Percentiles rank a stretch among this genome's conserved stretches.
Conservation (phyloP, 1,140 invertebrate species). For the Pseudachorutes palmiensis region DNA sequence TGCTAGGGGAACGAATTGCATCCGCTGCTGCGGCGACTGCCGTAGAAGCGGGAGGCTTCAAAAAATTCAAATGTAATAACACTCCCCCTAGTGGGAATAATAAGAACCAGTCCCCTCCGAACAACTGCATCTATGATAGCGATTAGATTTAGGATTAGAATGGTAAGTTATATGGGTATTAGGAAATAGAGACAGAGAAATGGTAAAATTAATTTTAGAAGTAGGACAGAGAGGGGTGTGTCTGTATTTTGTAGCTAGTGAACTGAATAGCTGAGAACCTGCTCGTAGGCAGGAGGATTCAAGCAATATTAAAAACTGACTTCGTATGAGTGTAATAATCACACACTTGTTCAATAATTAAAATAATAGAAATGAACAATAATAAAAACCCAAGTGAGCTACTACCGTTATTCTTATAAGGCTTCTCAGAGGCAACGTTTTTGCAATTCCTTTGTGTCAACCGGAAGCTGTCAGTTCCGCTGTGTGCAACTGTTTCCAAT, state of each 20-base stretch:
- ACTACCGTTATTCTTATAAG: too few relatives aligned
- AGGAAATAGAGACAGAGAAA: too few relatives aligned
- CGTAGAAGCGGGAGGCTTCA: neutral
- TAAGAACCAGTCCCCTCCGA: neutral
- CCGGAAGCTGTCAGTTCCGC: too few relatives aligned
- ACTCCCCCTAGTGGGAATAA: neutral
- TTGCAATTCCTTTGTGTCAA: too few relatives aligned
- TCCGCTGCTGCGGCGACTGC: neutral
- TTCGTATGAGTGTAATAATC: too few relatives aligned
- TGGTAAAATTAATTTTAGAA: too few relatives aligned
- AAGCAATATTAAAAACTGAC: too few relatives aligned
- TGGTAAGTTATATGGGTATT: neutral
- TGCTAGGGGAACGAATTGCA: neutral
- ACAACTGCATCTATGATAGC: slow-evolving; percentile 4
- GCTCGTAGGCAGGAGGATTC: too few relatives aligned
- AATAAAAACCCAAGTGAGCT: neutral
- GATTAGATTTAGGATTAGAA: neutral
- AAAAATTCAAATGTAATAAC: slow-evolving; percentile 1
- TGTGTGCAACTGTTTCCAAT: too few relatives aligned
- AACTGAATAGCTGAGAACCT: neutral
- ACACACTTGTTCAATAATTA: slow-evolving; percentile 7
- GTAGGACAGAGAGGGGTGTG: too few relatives aligned
- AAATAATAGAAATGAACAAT: neutral
- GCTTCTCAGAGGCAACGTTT: too few relatives aligned
- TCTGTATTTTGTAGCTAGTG: too few relatives aligned